Base-by-base conservation (phyloP, 2,888 invertebrate species). In the Orchestes rusci region DNA sequence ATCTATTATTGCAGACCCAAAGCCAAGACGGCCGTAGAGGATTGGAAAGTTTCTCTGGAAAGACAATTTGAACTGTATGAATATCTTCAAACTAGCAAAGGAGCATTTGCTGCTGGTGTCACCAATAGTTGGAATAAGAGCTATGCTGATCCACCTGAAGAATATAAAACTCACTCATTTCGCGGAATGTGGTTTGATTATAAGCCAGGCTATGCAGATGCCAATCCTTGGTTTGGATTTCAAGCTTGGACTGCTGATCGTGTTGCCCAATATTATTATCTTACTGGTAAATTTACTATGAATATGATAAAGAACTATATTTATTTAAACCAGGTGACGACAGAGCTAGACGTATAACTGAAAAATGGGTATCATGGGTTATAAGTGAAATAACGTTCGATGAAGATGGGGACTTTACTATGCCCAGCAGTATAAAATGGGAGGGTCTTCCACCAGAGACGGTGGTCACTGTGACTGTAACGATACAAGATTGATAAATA, bases 81-180 rank as follows among this genome's bases (percentile, higher is more conserved):
- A 18, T 57, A 45, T 29, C 31, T 57, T 39, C 57, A 57, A 39
- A 51, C 57, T 2, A 46, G 18, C n/a, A 50, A 57, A 36, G 57
- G 57, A 16, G 54, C 57, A 5, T 55, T 57, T 35, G 53, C 55
- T 30, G 57, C 56, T 17, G 57, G 57, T 13, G 56, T 50, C 13
- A 57, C 57, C 20, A 57, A 57, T 40, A 55, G 51, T 33, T 55
- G 53, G 53, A 56, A 57, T 5, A 56, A 56, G 4, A 50, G 52
- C 23, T 57, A 57, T 30, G 57, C 48, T 8, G 52, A 53, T 20
- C 57, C 57, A 12, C 45, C 17, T 40, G 51, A 40, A 50, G 48
- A 50, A 35, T 39, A 43, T 20, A 43, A 48, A 19, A 43, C 40
- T 23, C 23, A 18, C 18, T 31, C 48, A 3, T 48, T 48, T 20